These are phyloP conservation scores for Himalopsyche kuldschensis DNA, from an alignment of 2,888 invertebrate species.

Conservation along the genomic window DNA sequence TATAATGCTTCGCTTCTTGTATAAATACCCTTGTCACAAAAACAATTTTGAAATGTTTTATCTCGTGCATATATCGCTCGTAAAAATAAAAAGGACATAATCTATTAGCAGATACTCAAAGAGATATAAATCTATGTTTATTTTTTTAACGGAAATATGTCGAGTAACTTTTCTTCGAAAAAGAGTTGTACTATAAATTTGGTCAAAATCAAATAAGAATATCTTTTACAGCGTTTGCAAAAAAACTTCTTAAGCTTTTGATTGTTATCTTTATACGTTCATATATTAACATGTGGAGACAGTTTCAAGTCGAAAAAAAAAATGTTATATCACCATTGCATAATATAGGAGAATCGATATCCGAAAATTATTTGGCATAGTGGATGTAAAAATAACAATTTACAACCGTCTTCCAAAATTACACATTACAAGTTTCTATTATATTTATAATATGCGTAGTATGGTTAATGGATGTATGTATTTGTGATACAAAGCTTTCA, in stretches of 20 bases:
- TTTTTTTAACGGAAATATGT: not conserved
- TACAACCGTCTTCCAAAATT: too few relatives aligned
- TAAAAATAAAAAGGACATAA: not conserved
- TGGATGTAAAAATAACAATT: too few relatives aligned
- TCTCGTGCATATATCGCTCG: not conserved
- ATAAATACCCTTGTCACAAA: not conserved
- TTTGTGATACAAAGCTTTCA: too few relatives aligned
- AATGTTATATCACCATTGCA: not conserved
- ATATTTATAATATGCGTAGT: too few relatives aligned
- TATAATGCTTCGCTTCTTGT: not conserved
- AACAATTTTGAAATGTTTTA: not conserved
- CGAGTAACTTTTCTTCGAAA: not conserved
- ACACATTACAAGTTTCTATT: too few relatives aligned
- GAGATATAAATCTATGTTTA: not conserved
- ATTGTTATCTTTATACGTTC: not conserved
- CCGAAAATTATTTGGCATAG: not conserved
- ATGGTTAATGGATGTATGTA: too few relatives aligned
- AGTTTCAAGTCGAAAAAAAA: not conserved
- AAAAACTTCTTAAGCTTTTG: not conserved
- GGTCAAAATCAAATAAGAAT: not conserved
- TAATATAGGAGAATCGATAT: not conserved
- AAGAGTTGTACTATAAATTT: not conserved
- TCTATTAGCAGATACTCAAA: not conserved
- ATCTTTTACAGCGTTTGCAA: not conserved
- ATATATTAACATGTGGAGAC: not conserved